A percentile compares a stretch with the other conserved stretches of the same genome.
Evolutionary conservation across 1,140 invertebrate genomes (phyloP).

Genomic region (Drosophila prosaltans): DNA sequence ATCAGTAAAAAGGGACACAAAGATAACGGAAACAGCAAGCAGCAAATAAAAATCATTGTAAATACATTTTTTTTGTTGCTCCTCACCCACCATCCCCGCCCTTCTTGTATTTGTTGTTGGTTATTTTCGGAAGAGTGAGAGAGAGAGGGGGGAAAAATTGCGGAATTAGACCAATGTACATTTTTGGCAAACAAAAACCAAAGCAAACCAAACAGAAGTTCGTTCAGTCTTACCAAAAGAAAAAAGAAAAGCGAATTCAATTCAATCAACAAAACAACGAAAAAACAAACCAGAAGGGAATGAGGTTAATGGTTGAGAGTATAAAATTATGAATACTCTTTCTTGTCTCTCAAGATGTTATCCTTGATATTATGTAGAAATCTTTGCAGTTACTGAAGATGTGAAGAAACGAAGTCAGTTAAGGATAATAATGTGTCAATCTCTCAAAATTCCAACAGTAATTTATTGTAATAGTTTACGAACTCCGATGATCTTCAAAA

Average conservation of each 20-base stretch:
- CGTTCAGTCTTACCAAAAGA: neutral
- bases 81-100: neutral
- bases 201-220: constrained; percentile 37
- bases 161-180: constrained; percentile 8
- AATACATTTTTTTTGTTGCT: constrained; percentile 49
- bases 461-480: too few species aligned
- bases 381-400: too few species aligned
- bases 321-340: neutral
- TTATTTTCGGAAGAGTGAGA: neutral
- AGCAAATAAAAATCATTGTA: constrained; percentile 76
- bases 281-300: neutral
- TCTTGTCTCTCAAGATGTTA: too few species aligned
- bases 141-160: too few species aligned
- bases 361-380: too few species aligned
- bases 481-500: too few species aligned
- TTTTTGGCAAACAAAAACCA: constrained; percentile 38
- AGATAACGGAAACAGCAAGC: constrained; percentile 63
- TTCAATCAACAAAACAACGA: constrained; percentile 41
- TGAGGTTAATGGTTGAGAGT: neutral
- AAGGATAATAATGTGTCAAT: too few species aligned
- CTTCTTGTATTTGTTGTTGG: neutral
- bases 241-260: constrained; percentile 39
- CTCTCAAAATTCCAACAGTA: too few species aligned
- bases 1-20: constrained; percentile 49
- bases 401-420: too few species aligned